A percentile compares a stretch with the other conserved stretches of the same genome.
phyloP scores from a whole-genome alignment of 2,888 invertebrate species.

The Caradrina clavipalpis region DNA sequence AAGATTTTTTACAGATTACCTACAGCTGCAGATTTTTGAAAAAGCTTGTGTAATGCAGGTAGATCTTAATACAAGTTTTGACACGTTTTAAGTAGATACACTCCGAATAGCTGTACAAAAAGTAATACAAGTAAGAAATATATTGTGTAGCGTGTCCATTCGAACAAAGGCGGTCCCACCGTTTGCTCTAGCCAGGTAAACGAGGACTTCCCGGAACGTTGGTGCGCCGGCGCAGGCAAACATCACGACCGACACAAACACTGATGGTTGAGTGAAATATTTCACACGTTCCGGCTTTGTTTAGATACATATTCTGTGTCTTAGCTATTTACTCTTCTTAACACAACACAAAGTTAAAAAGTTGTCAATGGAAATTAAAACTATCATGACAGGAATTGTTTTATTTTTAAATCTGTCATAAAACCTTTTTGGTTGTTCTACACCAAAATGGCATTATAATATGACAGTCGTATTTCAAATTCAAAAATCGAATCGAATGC shows the following conservation, averaged over 20 bases:
- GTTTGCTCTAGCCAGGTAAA: slow-evolving; percentile 67
- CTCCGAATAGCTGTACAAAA: not conserved
- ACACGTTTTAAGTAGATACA: not conserved
- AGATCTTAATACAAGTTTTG: not conserved
- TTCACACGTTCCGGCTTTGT: slow-evolving; percentile 60
- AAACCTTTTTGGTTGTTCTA: too few species aligned
- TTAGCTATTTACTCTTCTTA: slow-evolving; percentile 1
- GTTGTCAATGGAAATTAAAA: not conserved
- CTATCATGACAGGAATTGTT: not conserved
- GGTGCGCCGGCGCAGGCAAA: slow-evolving; percentile 59
- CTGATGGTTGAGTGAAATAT: slow-evolving; percentile 52
- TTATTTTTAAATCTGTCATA: not conserved
- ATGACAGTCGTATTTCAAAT: too few species aligned
- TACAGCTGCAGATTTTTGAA: too few species aligned
- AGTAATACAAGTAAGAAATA: slow-evolving; percentile 9
- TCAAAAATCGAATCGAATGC: too few species aligned
- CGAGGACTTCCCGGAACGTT: slow-evolving; percentile 64
- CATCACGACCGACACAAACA: slow-evolving; percentile 47
- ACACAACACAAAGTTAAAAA: not conserved
- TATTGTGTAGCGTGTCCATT: slow-evolving; percentile 11
- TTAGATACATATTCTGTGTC: slow-evolving; percentile 9
- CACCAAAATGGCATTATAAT: too few species aligned
- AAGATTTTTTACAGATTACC: too few species aligned
- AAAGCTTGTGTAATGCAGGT: too few species aligned
- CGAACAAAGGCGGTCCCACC: slow-evolving; percentile 39